Base-by-base conservation (phyloP, 2,797 vertebrate species). In the Pseudopleuronectes americanus region DNA sequence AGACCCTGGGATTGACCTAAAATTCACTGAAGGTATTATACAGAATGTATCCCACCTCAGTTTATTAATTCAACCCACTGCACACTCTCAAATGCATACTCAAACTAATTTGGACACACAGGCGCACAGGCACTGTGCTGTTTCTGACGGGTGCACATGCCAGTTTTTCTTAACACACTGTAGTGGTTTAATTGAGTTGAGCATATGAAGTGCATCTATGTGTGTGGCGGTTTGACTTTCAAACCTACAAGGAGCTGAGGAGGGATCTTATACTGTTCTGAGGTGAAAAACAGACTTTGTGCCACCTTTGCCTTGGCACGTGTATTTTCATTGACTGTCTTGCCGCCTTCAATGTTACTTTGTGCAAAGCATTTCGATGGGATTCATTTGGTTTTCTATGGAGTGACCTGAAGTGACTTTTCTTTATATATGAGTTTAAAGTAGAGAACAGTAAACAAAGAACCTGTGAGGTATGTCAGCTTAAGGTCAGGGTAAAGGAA, bases 31-130 rank as follows among this genome's bases (percentile, higher is more conserved):
- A 43, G 14, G 13, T 14, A 43, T 9, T 3, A 10, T 36, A 36
- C 9, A 36, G 33, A 10, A 36, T 10, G 12, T 36, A 12, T 36
- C 33, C 10, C 33, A 45, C 5, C 19, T 16, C 47, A 21, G 47
- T 48, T 47, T 47, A 4, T 47, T 17, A 17, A 45, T 17, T 7
- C 13, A 48, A 48, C 7, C 45, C 19, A 3, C 19, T n/a, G 45
- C 45, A 48, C 43, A 17, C 43, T 45, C 10, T 17, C 43, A 16
- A 19, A 16, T 7, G 19, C 43, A 45, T 19, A 48, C 47, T 70
- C 64, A 68, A 67, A 77, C 58, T 22, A 52, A 47, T 63, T 47
- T 61, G 57, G 51, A 78, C 41, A 8, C 38, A 14, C 38, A 14
- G 36, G 41, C 14, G 14, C 43, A 19, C 13, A 16, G 43, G 43